Evolutionary conservation across 92 coral and sea anemone species (phyloP).

Genomic region (Siderastrea siderea): DNA sequence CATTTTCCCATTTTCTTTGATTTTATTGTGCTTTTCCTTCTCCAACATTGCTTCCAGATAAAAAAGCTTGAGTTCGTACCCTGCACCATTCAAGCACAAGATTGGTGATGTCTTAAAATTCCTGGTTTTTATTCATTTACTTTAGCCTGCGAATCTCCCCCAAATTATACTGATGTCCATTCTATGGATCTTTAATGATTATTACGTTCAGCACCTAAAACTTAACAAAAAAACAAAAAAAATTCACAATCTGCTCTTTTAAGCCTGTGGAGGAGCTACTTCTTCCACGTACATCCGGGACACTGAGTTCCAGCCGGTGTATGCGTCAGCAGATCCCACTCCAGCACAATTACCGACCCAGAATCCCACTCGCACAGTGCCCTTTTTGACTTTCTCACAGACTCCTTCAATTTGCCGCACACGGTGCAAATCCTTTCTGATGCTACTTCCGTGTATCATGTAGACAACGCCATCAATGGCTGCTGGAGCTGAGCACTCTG

Average conservation of each 20-base stretch:
- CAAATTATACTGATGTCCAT: no score
- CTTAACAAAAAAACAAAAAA: neutral
- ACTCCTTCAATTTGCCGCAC: neutral
- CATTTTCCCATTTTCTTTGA: no score
- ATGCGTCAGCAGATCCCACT: neutral
- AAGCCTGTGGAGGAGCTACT: neutral
- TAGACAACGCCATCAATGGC: neutral
- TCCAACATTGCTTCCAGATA: no score
- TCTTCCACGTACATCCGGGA: constrained; percentile 1
- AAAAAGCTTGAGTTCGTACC: no score
- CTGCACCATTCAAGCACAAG: no score
- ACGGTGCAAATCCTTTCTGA: neutral
- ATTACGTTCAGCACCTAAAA: neutral
- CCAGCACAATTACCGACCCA: neutral
- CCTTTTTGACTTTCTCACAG: no score
- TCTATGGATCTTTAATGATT: neutral
- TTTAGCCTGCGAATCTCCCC: no score
- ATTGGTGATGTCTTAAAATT: no score
- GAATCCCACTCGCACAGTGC: neutral
- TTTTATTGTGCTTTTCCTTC: no score
- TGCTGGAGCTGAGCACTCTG: no score
- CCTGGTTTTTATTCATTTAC: no score
- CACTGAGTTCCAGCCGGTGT: neutral
- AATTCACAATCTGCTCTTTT: neutral
- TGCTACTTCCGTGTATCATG: neutral